Conservation (phyloP, 2,797 vertebrate genomes). For the Siniperca obscura region DNA sequence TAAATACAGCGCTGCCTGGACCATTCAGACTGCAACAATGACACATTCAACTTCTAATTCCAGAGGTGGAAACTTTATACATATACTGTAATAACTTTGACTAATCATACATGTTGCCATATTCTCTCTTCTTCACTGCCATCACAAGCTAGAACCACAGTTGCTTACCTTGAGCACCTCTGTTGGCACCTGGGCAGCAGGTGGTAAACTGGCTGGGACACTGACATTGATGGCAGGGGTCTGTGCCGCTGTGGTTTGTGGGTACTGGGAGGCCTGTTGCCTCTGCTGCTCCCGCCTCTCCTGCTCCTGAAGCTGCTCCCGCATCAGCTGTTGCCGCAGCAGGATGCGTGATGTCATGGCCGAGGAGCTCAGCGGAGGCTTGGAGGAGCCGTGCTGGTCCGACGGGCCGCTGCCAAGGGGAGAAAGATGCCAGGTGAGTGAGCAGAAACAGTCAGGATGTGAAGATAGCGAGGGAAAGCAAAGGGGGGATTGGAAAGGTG, state of each 20-base stretch:
- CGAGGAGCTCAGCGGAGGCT: conserved; percentile 95
- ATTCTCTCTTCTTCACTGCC: not conserved
- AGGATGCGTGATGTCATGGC: conserved; percentile 96
- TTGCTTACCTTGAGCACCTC: conserved; percentile 95
- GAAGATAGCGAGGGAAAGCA: not conserved
- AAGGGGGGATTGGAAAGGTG: conserved; percentile 17
- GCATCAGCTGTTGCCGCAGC: conserved; percentile 99
- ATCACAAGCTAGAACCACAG: not conserved
- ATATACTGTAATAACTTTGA: conserved; percentile 41
- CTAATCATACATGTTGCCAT: conserved; percentile 19
- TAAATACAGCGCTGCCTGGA: conserved; percentile 66
- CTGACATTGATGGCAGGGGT: conserved; percentile 97
- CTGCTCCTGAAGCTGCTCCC: conserved; percentile 98
- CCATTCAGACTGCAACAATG: conserved; percentile 64
- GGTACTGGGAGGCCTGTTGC: conserved; percentile 91
- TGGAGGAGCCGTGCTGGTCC: conserved; percentile 93
- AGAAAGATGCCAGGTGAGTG: conserved; percentile 30
- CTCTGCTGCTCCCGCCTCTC: conserved; percentile 94
- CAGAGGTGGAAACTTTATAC: conserved; percentile 73
- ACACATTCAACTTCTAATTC: conserved; percentile 71
- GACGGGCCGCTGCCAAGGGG: conserved; percentile 84
- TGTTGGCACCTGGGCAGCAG: conserved; percentile 93
- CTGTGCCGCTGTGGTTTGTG: conserved; percentile 89
- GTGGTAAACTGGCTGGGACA: conserved; percentile 85
- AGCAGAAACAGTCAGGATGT: conserved; percentile 15